Conservation (phyloP, 2,113 vertebrate species). For the Eulacestoma nigropectus region DNA sequence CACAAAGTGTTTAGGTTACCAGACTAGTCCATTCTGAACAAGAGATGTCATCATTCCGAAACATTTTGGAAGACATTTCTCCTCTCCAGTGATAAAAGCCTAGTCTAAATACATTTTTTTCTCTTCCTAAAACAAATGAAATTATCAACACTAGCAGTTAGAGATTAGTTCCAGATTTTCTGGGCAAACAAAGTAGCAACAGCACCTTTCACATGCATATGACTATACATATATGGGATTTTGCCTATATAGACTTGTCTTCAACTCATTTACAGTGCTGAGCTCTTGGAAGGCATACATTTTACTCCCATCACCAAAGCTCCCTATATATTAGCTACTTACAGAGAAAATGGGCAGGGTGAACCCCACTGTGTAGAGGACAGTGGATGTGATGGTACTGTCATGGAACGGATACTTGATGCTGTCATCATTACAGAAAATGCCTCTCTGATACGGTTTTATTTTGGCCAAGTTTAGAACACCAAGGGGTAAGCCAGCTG, state of each 20-base stretch:
- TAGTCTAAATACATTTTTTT: not conserved
- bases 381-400: constrained; percentile 88
- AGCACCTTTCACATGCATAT: not conserved
- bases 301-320: constrained; percentile 55
- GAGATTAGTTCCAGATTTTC: not conserved
- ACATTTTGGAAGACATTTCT: not conserved
- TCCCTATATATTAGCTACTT: constrained; percentile 82
- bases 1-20: not conserved
- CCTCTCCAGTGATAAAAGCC: not conserved
- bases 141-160: not conserved
- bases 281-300: constrained; percentile 11
- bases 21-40: not conserved
- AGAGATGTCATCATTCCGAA: not conserved
- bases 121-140: not conserved
- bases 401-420: constrained; percentile 94
- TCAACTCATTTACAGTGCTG: not conserved
- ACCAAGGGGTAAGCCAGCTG: constrained; percentile 93
- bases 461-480: constrained; percentile 97
- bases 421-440: constrained; percentile 98
- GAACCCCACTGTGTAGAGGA: constrained; percentile 92
- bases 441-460: constrained; percentile 94
- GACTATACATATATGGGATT: not conserved
- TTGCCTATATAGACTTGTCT: not conserved
- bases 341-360: constrained; percentile 91
- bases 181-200: not conserved